Evolutionary conservation across 2,888 invertebrate genomes (phyloP), one percentile per base, ranked within the genome.

Genomic region (Folsomia manolachei): DNA sequence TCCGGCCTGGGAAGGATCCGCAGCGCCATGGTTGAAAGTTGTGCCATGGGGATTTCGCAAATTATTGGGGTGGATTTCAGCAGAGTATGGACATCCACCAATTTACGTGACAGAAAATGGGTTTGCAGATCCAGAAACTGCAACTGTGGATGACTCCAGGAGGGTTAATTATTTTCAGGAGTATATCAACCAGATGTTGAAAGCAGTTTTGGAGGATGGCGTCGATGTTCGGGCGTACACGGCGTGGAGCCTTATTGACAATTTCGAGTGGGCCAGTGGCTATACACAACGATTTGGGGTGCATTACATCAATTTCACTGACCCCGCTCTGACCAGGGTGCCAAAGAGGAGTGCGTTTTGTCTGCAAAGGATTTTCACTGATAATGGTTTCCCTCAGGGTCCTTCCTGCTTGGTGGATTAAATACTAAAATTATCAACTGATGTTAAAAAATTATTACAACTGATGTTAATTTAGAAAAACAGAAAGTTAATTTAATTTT

Each of bases 181-280:
- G 9, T 80, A 80, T 67, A 79, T 79, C 56, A 80, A 80, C 24
- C 69, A 79, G 26, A 66, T 79, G 68, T 67, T 80, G 19, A 79
- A 80, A 65, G 71, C 78, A 18, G 73, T 77, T 11, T 27, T 61
- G 14, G 21, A 76, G 2, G 80, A 80, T 66, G 75, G 75, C 1
- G 75, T 74, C 27, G 78, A 80, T 67, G 74, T 80, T 9, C 69
- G 69, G 25, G 74, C 76, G 0, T 80, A 78, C 67, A 74, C 76
- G 1, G 78, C 78, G 1, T 78, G 78, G 78, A 73, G 73, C 71
- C 71, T 78, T 11, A 70, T 78, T 4, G 72, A 72, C 52, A 72
- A 72, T 64, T 76, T 74, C 39, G 78, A 78, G 69, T 78, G 78
- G 78, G 70, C 68, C 1, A 69, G 53, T 18, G 76, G 76, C 25